These are phyloP conservation scores for Orestias chungarensis DNA, from an alignment of 2,797 vertebrate species.

Conservation along the genomic window DNA sequence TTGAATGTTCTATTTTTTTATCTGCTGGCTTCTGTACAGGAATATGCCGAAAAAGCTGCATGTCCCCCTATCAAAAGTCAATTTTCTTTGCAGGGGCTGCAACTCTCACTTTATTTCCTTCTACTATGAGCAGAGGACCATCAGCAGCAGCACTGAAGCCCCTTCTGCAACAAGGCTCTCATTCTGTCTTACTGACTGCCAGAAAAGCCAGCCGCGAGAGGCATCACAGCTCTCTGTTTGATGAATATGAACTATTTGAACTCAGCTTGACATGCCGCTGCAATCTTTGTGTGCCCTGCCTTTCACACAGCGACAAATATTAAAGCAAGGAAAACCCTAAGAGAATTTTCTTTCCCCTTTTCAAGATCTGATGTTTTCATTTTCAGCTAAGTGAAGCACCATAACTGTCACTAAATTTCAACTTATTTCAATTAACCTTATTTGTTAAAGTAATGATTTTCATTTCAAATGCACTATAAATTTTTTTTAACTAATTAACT, in stretches of 20 bases:
- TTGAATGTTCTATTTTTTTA: neutral
- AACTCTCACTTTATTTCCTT: neutral
- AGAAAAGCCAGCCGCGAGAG: conserved; percentile 16
- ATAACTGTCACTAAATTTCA: neutral
- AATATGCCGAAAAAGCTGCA: neutral
- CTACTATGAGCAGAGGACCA: conserved; percentile 4
- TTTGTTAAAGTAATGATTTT: neutral
- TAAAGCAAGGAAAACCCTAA: conserved; percentile 13
- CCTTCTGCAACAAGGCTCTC: neutral
- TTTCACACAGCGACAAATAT: conserved; percentile 6
- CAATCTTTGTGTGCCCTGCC: conserved; percentile 12
- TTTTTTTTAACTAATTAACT: neutral
- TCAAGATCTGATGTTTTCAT: neutral
- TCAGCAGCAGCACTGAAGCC: conserved; percentile 47
- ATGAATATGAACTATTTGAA: conserved; percentile 43
- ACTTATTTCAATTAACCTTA: neutral
- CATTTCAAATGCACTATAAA: neutral
- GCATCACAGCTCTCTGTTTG: conserved; percentile 8
- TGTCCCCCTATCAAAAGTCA: conserved; percentile 4
- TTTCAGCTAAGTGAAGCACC: neutral
- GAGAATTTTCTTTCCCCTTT: neutral
- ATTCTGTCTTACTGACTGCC: conserved; percentile 2
- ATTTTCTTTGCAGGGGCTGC: conserved; percentile 1
- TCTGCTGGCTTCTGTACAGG: conserved; percentile 1
- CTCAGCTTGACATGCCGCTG: conserved; percentile 14